Evolutionary conservation across 2,888 invertebrate species (phyloP), one percentile per base, ranked within the genome.

Genomic region (Tipula confusa): DNA sequence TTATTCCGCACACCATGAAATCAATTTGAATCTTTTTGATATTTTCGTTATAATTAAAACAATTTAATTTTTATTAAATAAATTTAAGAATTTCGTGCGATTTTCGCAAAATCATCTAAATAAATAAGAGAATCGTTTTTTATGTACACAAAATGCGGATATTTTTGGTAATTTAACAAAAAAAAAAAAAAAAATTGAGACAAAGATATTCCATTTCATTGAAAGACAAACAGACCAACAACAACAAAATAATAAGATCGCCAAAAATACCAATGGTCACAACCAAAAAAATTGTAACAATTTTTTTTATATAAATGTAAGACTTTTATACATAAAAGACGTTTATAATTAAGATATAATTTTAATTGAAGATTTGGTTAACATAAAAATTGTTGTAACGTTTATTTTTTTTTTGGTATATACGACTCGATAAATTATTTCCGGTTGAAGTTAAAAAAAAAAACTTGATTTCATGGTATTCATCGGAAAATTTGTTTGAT

Each of bases 1-100:
- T 64, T 24, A 24, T 64, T 64, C n/a, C 24, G 64, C 64, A 11
- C 64, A 64, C 64, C 64, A 64, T 64, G 64, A 64, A 64, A 64
- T 64, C 64, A 64, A 64, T 64, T 64, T 64, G 64, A 64, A 64
- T 64, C 64, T 64, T 64, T n/a, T 64, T 64, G 64, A 64, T 64
- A 48, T 18, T 48, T 64, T 64, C 24, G 64, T 64, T 64, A 64
- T 64, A 64, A 64, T 64, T 64, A 64, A 64, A 64, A 64, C 64
- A 64, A 64, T 64, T 64, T 64, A 64, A 64, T 64, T 64, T 64
- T 64, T 64, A 64, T 24, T 24, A 64, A 64, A 64, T 64, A 64
- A 64, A 64, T 64, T 64, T 64, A 64, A 64, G 64, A 64, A 64
- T 64, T 64, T 24, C 64, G n/a, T 24, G 64, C 24, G 24, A 18